Conservation (phyloP, 2,797 vertebrate species). For the Lagodon rhomboides region DNA sequence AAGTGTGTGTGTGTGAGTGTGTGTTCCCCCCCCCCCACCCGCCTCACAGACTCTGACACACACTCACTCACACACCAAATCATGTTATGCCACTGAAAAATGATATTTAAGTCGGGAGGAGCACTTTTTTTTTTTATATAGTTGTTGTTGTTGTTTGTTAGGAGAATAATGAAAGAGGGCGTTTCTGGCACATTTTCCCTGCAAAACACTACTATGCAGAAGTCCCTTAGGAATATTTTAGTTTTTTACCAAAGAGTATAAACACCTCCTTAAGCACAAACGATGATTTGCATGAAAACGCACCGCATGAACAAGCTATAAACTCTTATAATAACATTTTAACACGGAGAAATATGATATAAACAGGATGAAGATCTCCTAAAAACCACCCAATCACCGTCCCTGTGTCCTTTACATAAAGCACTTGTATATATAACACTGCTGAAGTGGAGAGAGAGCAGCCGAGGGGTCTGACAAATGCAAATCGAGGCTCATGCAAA, state of each 20-base stretch:
- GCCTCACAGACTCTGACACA: slow-evolving; percentile 56
- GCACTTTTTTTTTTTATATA: slow-evolving; percentile 7
- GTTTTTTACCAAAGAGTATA: neutral
- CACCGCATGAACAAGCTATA: neutral
- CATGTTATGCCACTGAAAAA: slow-evolving; percentile 23
- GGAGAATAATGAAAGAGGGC: neutral
- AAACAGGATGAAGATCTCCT: neutral
- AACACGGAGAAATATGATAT: neutral
- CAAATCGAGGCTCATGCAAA: slow-evolving; percentile 10
- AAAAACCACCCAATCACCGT: neutral
- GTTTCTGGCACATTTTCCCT: slow-evolving; percentile 5
- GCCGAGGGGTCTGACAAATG: neutral
- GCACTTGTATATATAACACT: too few relatives aligned
- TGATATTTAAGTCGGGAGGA: neutral
- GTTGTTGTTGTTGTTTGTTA: too few relatives aligned
- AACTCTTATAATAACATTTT: neutral
- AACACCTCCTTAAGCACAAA: neutral
- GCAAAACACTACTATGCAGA: neutral
- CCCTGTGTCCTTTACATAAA: neutral
- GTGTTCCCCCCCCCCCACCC: slow-evolving; percentile 22
- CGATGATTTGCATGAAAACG: neutral
- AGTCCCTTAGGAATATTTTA: neutral
- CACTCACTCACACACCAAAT: slow-evolving; percentile 38
- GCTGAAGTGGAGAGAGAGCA: neutral
- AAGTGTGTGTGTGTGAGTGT: slow-evolving; percentile 4